Evolutionary conservation across 2,888 invertebrate species (phyloP), one percentile per base, ranked within the genome.

Genomic region (Cryptus viduatorius): DNA sequence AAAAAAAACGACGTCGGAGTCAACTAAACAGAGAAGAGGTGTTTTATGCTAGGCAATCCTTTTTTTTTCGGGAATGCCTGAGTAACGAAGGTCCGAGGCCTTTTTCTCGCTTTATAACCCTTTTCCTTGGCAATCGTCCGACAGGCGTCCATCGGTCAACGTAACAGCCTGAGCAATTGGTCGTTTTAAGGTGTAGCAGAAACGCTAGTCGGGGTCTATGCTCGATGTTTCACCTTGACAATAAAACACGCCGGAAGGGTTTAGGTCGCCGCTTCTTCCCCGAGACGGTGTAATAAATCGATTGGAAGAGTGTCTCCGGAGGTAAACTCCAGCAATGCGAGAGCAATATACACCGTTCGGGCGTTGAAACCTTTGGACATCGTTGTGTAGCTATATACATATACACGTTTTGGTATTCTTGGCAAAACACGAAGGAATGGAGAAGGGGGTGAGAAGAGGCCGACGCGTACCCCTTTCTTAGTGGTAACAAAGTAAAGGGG

Each of bases 241-340:
- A 90, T 90, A 90, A 90, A 89, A 82, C 83, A 85, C 85, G 83
- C 48, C 81, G 79, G 48, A 85, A 90, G 87, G 89, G 89, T 89
- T 89, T 80, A 81, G 71, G 76, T 71, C 64, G 53, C 24, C 50
- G 80, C 84, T 56, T 50, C 75, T 80, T 53, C 84, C 82, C 86
- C 79, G 85, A 81, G 80, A 78, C 56, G 82, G 86, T 86, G 87
- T 83, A 87, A 87, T 87, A 87, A 87, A 87, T 85, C 87, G 87
- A 87, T 87, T 86, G 87, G 72, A 76, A 83, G 24, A 61, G 59
- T 64, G 65, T 80, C 76, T 64, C 61, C 77, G 59, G 14, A 69
- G 81, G 83, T 85, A 75, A 78, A 67, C 75, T 65, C 24, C 50
- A 75, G 71, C 75, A 61, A 44, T 69, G 29, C 71, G 76, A 50